Base-by-base conservation (phyloP, 1,140 invertebrate genomes). In the Monomorium pharaonis region DNA sequence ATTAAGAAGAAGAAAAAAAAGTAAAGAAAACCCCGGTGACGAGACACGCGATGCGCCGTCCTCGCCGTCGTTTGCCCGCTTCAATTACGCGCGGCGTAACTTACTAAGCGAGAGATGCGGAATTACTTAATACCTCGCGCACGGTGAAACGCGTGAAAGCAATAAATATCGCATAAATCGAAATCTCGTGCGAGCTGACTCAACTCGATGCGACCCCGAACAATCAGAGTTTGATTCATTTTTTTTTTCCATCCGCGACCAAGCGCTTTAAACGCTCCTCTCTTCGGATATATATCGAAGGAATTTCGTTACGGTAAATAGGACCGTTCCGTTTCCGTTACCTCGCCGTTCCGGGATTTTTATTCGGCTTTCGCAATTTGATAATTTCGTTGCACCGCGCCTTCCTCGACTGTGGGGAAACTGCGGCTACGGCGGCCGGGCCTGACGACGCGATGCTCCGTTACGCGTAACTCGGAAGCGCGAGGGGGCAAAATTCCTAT, bases 401-500 rank as follows among this genome's bases (percentile, higher is more conserved):
- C 30, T 30, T 72, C 37, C n/a, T n/a, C n/a, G n/a, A n/a, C n/a
- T n/a, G n/a, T n/a, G n/a, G 78, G 67, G 72, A 83, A 83, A 58
- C 10, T 21, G 24, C n/a, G n/a, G n/a, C n/a, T n/a, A n/a, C n/a
- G n/a, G n/a, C n/a, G n/a, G 37, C 18, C 21, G 33, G 49, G 42
- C n/a, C n/a, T n/a, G n/a, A n/a, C n/a, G n/a, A n/a, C n/a, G 37
- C 65, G 69, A 72, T 65, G 51, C 51, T 83, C 78, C 78, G 78
- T 83, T 83, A 83, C 78, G 67, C 78, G 78, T 83, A 83, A 74
- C 51, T 83, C 78, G 67, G 54, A 30, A 74, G 78, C 37, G 67
- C 54, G 78, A 51, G 33, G 67, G 37, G 54, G 78, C 78, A 83
- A 74, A 83, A 83, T 83, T 83, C 78, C 78, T 83, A 83, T 83